Percentiles rank a stretch among this genome's conserved stretches.
Conservation (phyloP, 2,113 vertebrate species). For the Melanerpes formicivorus region DNA sequence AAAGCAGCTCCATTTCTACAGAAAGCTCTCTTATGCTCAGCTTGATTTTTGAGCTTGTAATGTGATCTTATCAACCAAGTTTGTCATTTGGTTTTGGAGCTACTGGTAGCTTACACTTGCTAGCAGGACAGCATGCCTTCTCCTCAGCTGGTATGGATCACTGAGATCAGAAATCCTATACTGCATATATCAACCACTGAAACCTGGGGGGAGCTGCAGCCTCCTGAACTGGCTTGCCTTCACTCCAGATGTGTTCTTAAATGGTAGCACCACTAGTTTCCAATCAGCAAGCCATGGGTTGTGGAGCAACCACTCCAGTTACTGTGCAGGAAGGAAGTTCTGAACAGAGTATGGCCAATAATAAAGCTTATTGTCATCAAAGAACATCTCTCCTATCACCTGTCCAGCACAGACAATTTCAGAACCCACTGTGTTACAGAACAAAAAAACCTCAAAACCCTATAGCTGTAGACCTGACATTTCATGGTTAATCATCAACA, state of each 20-base stretch:
- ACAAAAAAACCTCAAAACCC: background rate
- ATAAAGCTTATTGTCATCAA: background rate
- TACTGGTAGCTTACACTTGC: background rate
- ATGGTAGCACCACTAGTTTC: background rate
- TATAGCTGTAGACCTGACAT: background rate
- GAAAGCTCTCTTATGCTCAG: background rate
- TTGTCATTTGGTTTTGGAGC: background rate
- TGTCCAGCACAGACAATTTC: background rate
- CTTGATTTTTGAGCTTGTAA: background rate
- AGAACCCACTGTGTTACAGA: background rate
- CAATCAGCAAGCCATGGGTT: background rate
- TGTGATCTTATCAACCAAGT: background rate
- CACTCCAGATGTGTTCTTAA: background rate
- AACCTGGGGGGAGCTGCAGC: background rate
- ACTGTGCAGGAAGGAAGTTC: background rate
- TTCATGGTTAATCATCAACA: background rate
- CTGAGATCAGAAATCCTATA: background rate
- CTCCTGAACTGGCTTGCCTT: background rate
- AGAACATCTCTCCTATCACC: background rate
- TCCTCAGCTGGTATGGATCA: background rate
- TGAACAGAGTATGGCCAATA: background rate
- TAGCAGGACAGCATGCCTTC: background rate
- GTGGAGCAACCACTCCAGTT: background rate
- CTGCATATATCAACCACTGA: background rate
- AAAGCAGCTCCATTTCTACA: background rate